Percentiles rank a stretch among this genome's conserved stretches.
Conservation (phyloP, 2,888 invertebrate species). For the Heliconius cydno region DNA sequence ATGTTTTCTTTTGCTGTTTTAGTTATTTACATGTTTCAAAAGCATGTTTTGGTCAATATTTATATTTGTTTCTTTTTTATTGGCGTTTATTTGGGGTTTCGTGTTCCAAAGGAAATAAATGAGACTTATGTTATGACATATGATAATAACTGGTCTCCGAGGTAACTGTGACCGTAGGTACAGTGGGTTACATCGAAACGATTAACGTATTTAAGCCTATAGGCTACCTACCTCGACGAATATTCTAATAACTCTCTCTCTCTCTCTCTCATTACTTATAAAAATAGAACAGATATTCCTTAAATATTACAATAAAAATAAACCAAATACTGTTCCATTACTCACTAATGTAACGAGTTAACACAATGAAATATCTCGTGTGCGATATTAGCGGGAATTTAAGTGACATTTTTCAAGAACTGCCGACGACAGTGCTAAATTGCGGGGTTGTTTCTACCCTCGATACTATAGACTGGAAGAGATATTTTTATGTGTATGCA, state of each 20-base stretch:
- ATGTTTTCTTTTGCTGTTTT: constrained; percentile 26
- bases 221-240: no score
- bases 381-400: constrained; percentile 32
- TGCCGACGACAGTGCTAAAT: constrained; percentile 38
- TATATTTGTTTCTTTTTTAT: neutral
- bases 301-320: neutral
- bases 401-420: constrained; percentile 38
- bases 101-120: no score
- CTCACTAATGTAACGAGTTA: constrained; percentile 25
- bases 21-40: neutral
- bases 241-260: no score
- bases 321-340: constrained; percentile 11
- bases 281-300: no score
- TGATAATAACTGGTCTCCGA: neutral
- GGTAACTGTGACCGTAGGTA: neutral
- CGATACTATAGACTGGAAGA: constrained; percentile 22
- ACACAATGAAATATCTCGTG: constrained; percentile 26
- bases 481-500: neutral
- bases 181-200: no score
- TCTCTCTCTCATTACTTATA: no score
- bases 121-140: no score
- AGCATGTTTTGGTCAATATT: neutral
- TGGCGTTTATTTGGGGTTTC: no score
- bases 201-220: no score
- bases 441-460: constrained; percentile 25